Base-by-base conservation (phyloP, 2,888 invertebrate genomes). In the Blera fallax region DNA sequence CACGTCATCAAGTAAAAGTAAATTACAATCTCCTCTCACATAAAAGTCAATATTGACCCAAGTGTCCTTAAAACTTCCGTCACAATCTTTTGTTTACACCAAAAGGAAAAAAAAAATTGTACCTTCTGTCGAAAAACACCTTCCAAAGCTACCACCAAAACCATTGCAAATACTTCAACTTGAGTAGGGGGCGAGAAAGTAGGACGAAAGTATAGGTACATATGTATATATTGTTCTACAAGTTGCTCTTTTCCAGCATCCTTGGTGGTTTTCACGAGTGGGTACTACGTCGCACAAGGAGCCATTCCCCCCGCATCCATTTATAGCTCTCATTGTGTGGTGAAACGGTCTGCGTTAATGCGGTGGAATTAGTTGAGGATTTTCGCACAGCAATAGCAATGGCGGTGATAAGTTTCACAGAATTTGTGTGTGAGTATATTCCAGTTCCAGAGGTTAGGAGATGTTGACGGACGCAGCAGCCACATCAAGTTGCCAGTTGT, bases 331-430 rank as follows among this genome's bases (percentile, higher is more conserved):
- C 48, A 60, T 65, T 65, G 78, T 67, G 54, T 43, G 58, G 56
- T 37, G 45, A 54, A 83, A 73, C 40, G 73, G 72, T 78, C 73
- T 67, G 67, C 78, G 83, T 79, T 83, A 83, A 73, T 83, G 79
- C 83, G 73, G 54, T 73, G 54, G 73, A 83, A 83, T 83, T 83
- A 83, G 83, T 83, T 83, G 79, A 50, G 62, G 83, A 78, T 83
- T 83, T 83, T 83, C 78, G 54, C 79, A 78, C 78, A 83, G 72
- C 82, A 82, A 72, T 76, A 60, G 65, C 52, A 48, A 62, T 78
- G 62, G 67, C 52, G 52, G 78, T 67, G 72, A 67, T 73, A 78
- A 73, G 45, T 70, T 72, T 78, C 72, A 48, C 50, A 40, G 60
- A 67, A 52, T 78, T 60, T 72, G 50, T 67, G 32, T 67, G 40